Percentiles rank a stretch among this genome's conserved stretches.
These are phyloP conservation scores for Drosophila falleni DNA, from an alignment of 2,888 invertebrate species.

Conservation along the genomic window DNA sequence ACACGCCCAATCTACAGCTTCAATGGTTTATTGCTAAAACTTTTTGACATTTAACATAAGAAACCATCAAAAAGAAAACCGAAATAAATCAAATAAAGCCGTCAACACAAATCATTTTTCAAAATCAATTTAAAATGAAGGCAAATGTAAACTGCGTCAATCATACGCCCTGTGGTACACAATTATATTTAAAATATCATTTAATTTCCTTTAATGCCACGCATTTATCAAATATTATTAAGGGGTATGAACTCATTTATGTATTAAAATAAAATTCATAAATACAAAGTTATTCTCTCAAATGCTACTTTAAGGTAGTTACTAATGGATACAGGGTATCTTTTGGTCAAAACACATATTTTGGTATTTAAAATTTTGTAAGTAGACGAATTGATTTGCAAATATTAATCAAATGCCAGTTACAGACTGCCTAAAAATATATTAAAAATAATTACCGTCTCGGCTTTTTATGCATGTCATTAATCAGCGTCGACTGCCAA, in stretches of 20 bases:
- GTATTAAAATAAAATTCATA: background rate
- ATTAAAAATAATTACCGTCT: slow-evolving; percentile 75
- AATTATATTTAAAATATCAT: slow-evolving; percentile 21
- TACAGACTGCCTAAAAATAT: slow-evolving; percentile 58
- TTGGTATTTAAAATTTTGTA: slow-evolving; percentile 17
- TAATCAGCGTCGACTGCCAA: slow-evolving; percentile 59
- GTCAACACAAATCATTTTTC: slow-evolving; percentile 33
- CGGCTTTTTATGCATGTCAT: slow-evolving; percentile 55
- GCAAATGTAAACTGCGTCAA: slow-evolving; percentile 45
- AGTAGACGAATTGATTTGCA: slow-evolving; percentile 38
- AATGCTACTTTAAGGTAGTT: background rate
- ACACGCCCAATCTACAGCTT: background rate
- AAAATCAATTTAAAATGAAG: slow-evolving; percentile 35
- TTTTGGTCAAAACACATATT: background rate
- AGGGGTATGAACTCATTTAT: background rate
- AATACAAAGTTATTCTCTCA: background rate
- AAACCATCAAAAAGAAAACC: slow-evolving; percentile 12
- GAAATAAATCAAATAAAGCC: slow-evolving; percentile 11
- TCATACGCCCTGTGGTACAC: slow-evolving; percentile 56
- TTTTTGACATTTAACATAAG: slow-evolving; percentile 51
- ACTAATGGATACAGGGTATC: slow-evolving; percentile 5
- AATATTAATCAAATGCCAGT: slow-evolving; percentile 74
- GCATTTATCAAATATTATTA: background rate
- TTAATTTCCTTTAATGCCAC: slow-evolving; percentile 28
- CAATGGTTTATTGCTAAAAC: slow-evolving; percentile 42